Evolutionary conservation across 2,888 invertebrate species (phyloP).

Genomic region (Agrenia bidenticulata): DNA sequence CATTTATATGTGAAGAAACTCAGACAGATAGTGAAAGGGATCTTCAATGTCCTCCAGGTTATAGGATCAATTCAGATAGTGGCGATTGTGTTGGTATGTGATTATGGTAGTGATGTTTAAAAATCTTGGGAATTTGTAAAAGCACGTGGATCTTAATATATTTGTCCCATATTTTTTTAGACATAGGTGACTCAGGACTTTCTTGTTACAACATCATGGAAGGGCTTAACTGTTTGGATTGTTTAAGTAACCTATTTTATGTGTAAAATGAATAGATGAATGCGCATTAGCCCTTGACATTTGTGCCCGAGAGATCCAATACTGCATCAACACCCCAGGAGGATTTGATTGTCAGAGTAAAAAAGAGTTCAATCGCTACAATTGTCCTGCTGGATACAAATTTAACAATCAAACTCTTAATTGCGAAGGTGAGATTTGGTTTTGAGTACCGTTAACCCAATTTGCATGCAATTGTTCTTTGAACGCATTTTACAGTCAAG

Average conservation of each 20-base stretch:
- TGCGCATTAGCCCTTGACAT: slow-evolving; percentile 66
- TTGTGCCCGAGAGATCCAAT: slow-evolving; percentile 67
- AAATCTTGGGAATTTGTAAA: no score
- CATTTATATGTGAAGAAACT: slow-evolving; percentile 57
- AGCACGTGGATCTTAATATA: no score
- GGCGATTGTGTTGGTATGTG: slow-evolving; percentile 53
- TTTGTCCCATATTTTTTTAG: no score
- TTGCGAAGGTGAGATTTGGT: slow-evolving; percentile 53
- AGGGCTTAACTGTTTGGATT: no score
- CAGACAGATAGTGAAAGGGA: slow-evolving; percentile 35
- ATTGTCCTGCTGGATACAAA: slow-evolving; percentile 55
- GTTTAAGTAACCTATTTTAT: no score
- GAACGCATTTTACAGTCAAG: background rate
- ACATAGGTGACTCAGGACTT: background rate
- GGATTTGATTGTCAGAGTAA: slow-evolving; percentile 56
- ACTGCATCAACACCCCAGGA: slow-evolving; percentile 69
- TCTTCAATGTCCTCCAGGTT: slow-evolving; percentile 54
- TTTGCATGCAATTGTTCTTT: background rate
- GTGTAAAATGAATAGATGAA: slow-evolving; percentile 68
- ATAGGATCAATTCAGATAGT: slow-evolving; percentile 44
- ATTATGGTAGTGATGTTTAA: no score
- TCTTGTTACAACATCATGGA: background rate
- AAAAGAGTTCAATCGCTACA: slow-evolving; percentile 53
- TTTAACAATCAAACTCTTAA: slow-evolving; percentile 54
- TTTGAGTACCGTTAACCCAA: background rate